Conservation (phyloP, 37 sponge, comb jelly and placozoan genomes). For the Aplysina aerophoba region DNA sequence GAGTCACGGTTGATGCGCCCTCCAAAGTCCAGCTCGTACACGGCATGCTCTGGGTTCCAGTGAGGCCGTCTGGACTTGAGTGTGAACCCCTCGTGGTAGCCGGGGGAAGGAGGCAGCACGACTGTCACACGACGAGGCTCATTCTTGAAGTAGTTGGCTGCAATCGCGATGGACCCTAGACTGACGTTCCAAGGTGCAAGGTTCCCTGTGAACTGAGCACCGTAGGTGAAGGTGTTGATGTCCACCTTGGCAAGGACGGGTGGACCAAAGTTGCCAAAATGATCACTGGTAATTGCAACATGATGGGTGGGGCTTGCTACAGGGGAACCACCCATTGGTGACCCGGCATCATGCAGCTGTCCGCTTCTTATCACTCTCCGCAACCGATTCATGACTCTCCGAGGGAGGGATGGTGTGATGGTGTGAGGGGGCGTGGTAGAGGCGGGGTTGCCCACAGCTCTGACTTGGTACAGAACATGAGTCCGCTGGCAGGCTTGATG, state of each 20-base stretch:
- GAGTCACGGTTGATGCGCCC: slow-evolving; percentile 51
- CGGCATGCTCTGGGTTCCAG: slow-evolving; percentile 38
- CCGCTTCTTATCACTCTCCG: no score
- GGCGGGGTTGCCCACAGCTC: not conserved
- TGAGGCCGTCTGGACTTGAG: slow-evolving; percentile 43
- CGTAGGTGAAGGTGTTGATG: not conserved
- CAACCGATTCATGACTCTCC: no score
- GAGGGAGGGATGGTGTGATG: no score
- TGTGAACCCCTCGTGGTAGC: not conserved
- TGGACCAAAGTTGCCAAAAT: not conserved
- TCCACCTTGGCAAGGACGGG: not conserved
- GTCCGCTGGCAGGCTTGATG: not conserved
- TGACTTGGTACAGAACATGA: not conserved
- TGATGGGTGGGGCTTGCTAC: not conserved
- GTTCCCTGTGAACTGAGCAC: not conserved
- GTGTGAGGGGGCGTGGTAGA: no score
- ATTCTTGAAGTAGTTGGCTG: slow-evolving; percentile 40
- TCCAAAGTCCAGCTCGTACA: slow-evolving; percentile 58
- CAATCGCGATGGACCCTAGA: slow-evolving; percentile 32
- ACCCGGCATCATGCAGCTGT: not conserved
- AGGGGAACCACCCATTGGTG: not conserved
- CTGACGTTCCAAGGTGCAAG: not conserved
- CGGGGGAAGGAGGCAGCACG: not conserved
- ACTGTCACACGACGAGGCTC: slow-evolving; percentile 30
- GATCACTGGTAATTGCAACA: not conserved